Conservation (phyloP, 2,113 vertebrate species). For the Calidris pugnax region DNA sequence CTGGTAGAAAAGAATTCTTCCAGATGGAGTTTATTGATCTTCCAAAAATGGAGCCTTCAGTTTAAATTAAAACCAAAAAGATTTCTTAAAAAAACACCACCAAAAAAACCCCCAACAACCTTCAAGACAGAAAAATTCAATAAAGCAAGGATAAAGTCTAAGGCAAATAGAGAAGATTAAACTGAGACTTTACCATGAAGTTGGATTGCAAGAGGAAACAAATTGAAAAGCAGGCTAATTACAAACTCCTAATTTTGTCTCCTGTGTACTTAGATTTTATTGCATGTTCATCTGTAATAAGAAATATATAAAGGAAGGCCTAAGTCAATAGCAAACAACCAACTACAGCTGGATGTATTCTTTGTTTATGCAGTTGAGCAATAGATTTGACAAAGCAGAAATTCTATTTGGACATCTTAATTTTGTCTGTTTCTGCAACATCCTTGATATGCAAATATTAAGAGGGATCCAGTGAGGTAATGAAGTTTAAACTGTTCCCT, state of each 20-base stretch:
- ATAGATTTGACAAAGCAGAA: neutral
- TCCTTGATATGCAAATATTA: neutral
- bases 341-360: neutral
- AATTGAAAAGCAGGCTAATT: slow-evolving; percentile 22
- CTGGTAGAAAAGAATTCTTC: slow-evolving; percentile 32
- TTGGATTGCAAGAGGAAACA: slow-evolving; percentile 18
- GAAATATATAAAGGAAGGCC: neutral
- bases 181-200: neutral
- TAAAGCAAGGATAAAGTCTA: slow-evolving; percentile 15
- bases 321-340: neutral
- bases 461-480: neutral
- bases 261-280: neutral
- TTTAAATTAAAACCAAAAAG: slow-evolving; percentile 48
- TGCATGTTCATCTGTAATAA: neutral
- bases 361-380: neutral
- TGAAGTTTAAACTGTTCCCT: neutral
- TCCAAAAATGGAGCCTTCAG: slow-evolving; percentile 33
- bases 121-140: slow-evolving; percentile 24
- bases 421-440: neutral
- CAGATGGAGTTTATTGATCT: slow-evolving; percentile 55
- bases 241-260: slow-evolving; percentile 20
- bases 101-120: neutral
- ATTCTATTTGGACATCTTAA: neutral
- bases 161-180: slow-evolving; percentile 18
- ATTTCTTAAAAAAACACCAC: neutral